Base-by-base conservation (phyloP, 2,888 invertebrate genomes). In the Ceriagrion tenellum region DNA sequence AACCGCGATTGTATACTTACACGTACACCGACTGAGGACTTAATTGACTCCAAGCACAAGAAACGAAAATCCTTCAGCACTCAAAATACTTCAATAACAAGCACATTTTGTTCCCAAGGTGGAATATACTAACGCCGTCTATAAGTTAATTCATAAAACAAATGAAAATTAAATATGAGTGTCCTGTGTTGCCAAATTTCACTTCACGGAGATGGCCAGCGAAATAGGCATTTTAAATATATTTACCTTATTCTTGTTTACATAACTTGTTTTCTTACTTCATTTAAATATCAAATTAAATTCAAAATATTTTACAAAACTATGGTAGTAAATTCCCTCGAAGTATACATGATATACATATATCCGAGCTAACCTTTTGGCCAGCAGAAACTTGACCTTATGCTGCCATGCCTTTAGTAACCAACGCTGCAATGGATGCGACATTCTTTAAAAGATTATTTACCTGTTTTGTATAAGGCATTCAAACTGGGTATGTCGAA, bases 81-180 rank as follows among this genome's bases (percentile, higher is more conserved):
- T 55, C 93, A 26, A 93, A 93, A 55, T 93, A 93, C 74, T 93
- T 93, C 93, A 93, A 93, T 93, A 93, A 93, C 93, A 93, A 93
- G 93, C 93, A 93, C 93, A 93, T 93, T 93, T 69, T 93, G 93
- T 93, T 93, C 93, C 93, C 93, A 93, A 93, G 93, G 93, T 69
- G 93, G 93, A 93, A 93, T 93, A 93, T 93, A 93, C 93, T 93
- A 93, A 93, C 93, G 93, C 93, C 93, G 93, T 93, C 93, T 93
- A 93, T 93, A 93, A 93, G 93, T 69, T 93, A 47, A 93, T 40
- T 69, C 93, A 59, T 47, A 93, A 93, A 93, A 93, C 93, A 93
- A 93, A 93, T 93, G 93, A 93, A 93, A 93, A 93, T 93, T 93
- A 69, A 93, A 93, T 93, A 74, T 69, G 93, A 74, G 69, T 40